phyloP scores from a whole-genome alignment of 2,888 invertebrate species.

The Macrosoma leucophasiata region DNA sequence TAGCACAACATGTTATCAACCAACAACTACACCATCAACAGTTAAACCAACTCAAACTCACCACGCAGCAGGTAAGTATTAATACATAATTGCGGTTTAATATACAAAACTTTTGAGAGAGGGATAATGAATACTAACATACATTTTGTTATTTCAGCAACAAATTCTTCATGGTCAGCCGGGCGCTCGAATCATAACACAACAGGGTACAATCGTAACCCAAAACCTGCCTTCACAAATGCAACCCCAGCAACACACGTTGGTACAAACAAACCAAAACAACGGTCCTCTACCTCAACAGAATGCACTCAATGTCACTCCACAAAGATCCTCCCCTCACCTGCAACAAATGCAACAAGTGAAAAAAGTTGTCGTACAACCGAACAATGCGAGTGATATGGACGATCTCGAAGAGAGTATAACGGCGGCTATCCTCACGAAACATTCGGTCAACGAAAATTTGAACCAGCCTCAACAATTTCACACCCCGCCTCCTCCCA shows the following conservation, averaged over 20 bases:
- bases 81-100: neutral
- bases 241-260: constrained; percentile 40
- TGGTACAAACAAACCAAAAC: constrained; percentile 42
- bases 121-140: too few species aligned
- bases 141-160: constrained; percentile 40
- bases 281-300: constrained; percentile 51
- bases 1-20: constrained; percentile 46
- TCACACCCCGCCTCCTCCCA: constrained; percentile 41
- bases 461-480: constrained; percentile 44
- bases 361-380: constrained; percentile 61
- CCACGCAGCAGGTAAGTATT: constrained; percentile 49
- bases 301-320: constrained; percentile 37
- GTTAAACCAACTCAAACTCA: constrained; percentile 54
- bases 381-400: constrained; percentile 66
- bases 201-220: constrained; percentile 62
- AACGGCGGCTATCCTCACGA: constrained; percentile 66
- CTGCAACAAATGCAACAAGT: constrained; percentile 40
- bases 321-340: constrained; percentile 39
- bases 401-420: constrained; percentile 73
- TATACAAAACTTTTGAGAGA: too few species aligned
- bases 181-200: constrained; percentile 54
- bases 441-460: constrained; percentile 47
- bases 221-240: constrained; percentile 45
- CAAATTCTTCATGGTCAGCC: constrained; percentile 41
- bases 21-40: constrained; percentile 40